phyloP scores from a whole-genome alignment of 2,888 invertebrate genomes.

The Erannis defoliaria region DNA sequence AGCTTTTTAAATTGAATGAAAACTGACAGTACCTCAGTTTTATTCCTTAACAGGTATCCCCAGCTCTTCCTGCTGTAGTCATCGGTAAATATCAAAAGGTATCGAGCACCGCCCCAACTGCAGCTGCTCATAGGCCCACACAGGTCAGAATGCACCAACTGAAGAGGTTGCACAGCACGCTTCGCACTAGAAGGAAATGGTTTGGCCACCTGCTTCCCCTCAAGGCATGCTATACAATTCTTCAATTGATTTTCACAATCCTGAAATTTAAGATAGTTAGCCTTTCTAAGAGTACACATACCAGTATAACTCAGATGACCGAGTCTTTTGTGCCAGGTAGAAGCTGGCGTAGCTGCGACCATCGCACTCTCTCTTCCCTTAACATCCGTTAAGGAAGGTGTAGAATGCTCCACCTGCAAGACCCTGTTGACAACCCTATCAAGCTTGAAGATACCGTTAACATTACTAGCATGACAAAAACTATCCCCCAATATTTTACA shows the following conservation, averaged over 20 bases:
- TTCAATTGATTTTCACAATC: background rate
- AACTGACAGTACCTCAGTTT: slow-evolving; percentile 9
- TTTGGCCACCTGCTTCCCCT: slow-evolving; percentile 3
- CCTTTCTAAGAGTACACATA: background rate
- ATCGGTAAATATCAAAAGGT: slow-evolving; percentile 9
- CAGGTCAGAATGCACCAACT: background rate
- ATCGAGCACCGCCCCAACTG: slow-evolving; percentile 8
- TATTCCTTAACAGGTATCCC: background rate
- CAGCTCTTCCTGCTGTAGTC: slow-evolving; percentile 1
- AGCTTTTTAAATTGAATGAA: slow-evolving; percentile 1
- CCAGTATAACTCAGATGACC: background rate
- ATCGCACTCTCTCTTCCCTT: background rate
- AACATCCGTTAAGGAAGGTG: background rate
- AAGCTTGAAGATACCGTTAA: background rate
- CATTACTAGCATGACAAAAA: background rate
- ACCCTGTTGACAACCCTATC: background rate
- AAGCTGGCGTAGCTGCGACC: background rate
- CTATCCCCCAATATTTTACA: background rate
- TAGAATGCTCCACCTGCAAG: background rate
- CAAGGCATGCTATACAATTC: background rate
- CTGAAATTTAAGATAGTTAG: background rate
- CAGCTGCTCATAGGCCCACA: background rate
- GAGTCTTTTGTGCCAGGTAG: background rate
- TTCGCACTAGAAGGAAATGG: background rate
- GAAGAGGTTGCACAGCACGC: background rate